Conservation (phyloP, 2,113 vertebrate species). For the Pedionomus torquatus region DNA sequence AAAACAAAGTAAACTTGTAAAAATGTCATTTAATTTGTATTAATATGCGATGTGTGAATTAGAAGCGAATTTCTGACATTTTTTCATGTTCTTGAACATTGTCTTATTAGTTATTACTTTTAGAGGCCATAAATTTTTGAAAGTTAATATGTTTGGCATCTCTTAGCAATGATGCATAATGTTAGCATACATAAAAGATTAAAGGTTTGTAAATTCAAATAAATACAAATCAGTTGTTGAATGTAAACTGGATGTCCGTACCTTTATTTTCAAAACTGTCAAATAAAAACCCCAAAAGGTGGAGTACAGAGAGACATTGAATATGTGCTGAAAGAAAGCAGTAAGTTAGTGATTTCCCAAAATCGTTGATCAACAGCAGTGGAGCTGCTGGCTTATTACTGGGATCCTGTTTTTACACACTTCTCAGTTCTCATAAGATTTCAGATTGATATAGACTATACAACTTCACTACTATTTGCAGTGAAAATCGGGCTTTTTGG, state of each 20-base stretch:
- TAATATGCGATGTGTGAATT: background rate
- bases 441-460: background rate
- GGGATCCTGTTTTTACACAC: background rate
- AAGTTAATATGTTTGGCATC: background rate
- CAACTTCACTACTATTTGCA: background rate
- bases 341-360: background rate
- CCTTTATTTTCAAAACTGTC: background rate
- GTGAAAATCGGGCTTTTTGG: background rate
- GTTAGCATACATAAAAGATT: background rate
- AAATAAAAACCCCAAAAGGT: background rate
- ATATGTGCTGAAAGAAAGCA: background rate
- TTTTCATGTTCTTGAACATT: background rate
- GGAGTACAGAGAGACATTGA: background rate
- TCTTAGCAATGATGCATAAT: background rate
- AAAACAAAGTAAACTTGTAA: background rate
- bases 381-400: background rate
- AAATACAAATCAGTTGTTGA: background rate
- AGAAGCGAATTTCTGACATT: background rate
- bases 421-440: background rate
- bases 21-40: background rate
- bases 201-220: background rate
- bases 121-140: background rate
- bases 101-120: background rate
- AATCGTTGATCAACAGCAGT: background rate
- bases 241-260: background rate